Conservation (phyloP, 2,888 invertebrate species). For the Erebia palarica region DNA sequence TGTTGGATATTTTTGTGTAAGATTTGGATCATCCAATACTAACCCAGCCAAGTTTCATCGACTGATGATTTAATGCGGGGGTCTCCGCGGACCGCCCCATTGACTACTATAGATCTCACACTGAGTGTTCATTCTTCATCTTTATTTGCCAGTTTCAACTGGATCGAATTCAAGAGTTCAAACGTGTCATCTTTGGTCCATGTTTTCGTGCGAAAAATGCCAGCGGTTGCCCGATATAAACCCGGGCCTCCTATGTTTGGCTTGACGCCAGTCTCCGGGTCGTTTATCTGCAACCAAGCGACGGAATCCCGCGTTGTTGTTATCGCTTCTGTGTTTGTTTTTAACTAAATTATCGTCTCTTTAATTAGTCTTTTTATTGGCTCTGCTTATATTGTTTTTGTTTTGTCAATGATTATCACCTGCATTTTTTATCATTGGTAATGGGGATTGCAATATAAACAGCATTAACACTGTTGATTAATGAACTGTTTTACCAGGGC, state of each 20-base stretch:
- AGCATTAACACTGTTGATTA: too few relatives aligned
- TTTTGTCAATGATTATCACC: not conserved
- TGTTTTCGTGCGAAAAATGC: slow-evolving; percentile 47
- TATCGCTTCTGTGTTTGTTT: slow-evolving; percentile 25
- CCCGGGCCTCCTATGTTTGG: slow-evolving; percentile 55
- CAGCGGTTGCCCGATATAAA: slow-evolving; percentile 39
- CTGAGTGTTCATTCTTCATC: slow-evolving; percentile 49
- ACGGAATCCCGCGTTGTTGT: slow-evolving; percentile 19
- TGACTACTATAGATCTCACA: too few relatives aligned
- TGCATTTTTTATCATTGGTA: not conserved
- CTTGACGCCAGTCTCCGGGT: slow-evolving; percentile 58
- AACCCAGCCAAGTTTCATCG: too few relatives aligned
- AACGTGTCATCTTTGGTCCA: slow-evolving; percentile 13
- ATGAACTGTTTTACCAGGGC: too few relatives aligned
- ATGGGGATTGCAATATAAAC: too few relatives aligned
- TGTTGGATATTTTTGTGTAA: too few relatives aligned
- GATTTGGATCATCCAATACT: too few relatives aligned
- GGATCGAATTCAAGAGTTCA: slow-evolving; percentile 49
- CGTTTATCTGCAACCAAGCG: slow-evolving; percentile 30
- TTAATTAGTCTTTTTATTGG: not conserved
- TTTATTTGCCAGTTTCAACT: slow-evolving; percentile 46
- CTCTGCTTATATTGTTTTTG: slow-evolving; percentile 17
- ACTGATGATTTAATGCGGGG: too few relatives aligned
- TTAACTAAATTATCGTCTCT: not conserved
- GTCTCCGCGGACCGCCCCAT: too few relatives aligned